phyloP scores from a whole-genome alignment of 2,797 vertebrate genomes.

The Xyrichtys novacula region DNA sequence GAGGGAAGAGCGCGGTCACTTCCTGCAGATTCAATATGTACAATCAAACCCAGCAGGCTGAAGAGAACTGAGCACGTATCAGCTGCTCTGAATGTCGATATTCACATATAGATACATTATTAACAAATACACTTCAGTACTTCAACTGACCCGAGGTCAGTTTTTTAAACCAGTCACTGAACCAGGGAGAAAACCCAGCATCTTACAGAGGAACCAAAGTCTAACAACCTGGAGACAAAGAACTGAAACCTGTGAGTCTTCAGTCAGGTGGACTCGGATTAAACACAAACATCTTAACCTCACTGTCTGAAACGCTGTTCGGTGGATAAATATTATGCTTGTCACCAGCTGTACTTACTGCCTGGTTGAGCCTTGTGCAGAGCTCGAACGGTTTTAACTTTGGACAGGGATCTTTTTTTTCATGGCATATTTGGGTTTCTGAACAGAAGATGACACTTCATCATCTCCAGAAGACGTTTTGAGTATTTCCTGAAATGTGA shows the following conservation, averaged over 20 bases:
- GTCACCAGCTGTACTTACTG: not conserved
- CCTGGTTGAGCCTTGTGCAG: not conserved
- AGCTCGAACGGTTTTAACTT: not conserved
- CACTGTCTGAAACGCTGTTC: slow-evolving; percentile 16
- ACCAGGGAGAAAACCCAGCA: not conserved
- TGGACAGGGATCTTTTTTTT: not conserved
- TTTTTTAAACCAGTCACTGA: not conserved
- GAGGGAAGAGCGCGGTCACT: not conserved
- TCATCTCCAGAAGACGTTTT: not conserved
- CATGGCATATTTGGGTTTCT: not conserved
- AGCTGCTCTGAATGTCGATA: slow-evolving; percentile 37
- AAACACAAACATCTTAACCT: slow-evolving; percentile 16
- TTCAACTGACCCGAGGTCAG: not conserved
- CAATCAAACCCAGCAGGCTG: slow-evolving; percentile 48
- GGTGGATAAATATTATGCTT: slow-evolving; percentile 3
- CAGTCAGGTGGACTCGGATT: not conserved
- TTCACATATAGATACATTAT: slow-evolving; percentile 75
- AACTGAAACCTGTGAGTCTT: not conserved
- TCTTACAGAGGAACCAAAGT: not conserved
- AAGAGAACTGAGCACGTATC: slow-evolving; percentile 11
- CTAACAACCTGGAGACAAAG: not conserved
- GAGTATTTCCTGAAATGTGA: not conserved
- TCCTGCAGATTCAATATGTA: slow-evolving; percentile 47
- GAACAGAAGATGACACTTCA: not conserved
- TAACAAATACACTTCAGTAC: slow-evolving; percentile 22